These are phyloP conservation scores for Megaustenia siamemsis DNA, from an alignment of 2,888 invertebrate genomes.

Conservation along the genomic window DNA sequence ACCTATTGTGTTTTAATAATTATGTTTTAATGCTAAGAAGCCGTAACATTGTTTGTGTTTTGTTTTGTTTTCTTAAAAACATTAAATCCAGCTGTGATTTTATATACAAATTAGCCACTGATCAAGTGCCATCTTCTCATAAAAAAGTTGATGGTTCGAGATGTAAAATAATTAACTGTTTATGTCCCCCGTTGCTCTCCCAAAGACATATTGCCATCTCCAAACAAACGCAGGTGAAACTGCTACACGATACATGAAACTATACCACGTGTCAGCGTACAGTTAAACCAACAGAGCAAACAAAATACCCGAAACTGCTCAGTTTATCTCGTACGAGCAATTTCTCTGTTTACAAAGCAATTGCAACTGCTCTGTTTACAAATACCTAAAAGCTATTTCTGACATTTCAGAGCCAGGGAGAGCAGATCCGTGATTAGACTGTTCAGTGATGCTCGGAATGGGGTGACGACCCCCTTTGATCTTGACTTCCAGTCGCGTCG, in stretches of 20 bases:
- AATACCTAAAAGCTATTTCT: slow-evolving; percentile 7
- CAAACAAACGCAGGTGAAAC: no score
- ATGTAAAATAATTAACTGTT: no score
- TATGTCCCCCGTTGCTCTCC: no score
- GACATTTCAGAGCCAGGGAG: background rate
- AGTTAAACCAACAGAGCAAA: background rate
- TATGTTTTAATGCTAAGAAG: no score
- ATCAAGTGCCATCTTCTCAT: no score
- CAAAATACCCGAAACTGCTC: background rate
- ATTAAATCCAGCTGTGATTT: no score
- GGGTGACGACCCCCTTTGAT: slow-evolving; percentile 35
- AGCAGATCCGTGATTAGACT: background rate
- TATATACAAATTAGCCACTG: no score
- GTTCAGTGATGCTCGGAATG: background rate
- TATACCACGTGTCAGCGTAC: background rate
- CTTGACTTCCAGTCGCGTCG: background rate
- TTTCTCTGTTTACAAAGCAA: background rate
- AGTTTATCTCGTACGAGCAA: background rate
- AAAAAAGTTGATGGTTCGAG: no score
- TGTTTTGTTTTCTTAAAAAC: no score
- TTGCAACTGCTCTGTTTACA: background rate
- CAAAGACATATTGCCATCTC: no score
- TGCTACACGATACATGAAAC: background rate
- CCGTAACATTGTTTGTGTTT: no score
- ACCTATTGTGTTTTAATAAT: no score